These are phyloP conservation scores for Linnaemya tessellans DNA, from an alignment of 2,888 invertebrate genomes.

Conservation along the genomic window DNA sequence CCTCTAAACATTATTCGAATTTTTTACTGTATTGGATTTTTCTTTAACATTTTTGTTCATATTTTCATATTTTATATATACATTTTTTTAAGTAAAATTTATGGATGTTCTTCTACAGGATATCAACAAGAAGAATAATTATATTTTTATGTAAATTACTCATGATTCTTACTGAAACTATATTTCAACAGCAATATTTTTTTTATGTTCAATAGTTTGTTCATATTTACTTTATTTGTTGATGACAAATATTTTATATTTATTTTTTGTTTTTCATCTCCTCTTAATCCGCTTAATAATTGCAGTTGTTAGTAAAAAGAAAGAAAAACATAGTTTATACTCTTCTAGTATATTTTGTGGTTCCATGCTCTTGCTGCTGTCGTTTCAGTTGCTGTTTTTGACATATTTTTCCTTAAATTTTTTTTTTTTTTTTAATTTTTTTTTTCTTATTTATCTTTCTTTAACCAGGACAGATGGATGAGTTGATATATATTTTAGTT, in stretches of 20 bases:
- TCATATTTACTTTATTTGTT: conserved; percentile 18
- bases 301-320: conserved; percentile 7
- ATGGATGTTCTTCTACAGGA: not conserved
- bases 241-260: conserved; percentile 46
- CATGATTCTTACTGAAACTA: conserved; percentile 12
- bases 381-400: conserved; percentile 24
- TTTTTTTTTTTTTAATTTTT: conserved; percentile 14
- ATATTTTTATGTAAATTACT: conserved; percentile 14
- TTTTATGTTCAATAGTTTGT: conserved; percentile 8
- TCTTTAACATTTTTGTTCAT: not conserved
- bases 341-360: conserved; percentile 21
- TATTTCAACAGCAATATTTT: conserved; percentile 24
- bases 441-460: conserved; percentile 41
- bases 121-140: conserved; percentile 17
- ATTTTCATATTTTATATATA: no score
- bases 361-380: conserved; percentile 7
- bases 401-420: conserved; percentile 38
- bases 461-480: conserved; percentile 46
- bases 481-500: conserved; percentile 34
- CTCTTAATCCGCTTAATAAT: conserved; percentile 48
- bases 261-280: conserved; percentile 8
- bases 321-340: not conserved
- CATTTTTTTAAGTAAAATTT: not conserved
- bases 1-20: not conserved
- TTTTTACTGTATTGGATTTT: not conserved